Evolutionary conservation across 53 echinoderm and acorn worm species (phyloP).

Genomic region (Henricia sp.): DNA sequence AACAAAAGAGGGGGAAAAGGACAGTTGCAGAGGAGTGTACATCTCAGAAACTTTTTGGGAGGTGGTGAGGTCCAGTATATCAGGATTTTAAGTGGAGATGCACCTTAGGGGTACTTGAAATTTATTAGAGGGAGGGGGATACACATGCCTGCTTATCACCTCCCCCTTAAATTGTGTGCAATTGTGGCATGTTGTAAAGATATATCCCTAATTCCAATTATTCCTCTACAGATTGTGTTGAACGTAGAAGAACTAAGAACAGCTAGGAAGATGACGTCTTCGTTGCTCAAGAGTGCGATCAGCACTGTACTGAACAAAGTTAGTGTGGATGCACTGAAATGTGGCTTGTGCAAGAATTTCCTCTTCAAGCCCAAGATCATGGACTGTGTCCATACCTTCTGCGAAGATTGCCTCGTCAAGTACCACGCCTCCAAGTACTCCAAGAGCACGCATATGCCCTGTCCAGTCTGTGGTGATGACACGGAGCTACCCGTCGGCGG

Average conservation of each 20-base stretch:
- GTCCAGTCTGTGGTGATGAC: slow-evolving; percentile 50
- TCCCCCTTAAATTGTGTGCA: too few relatives aligned
- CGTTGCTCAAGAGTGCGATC: slow-evolving; percentile 45
- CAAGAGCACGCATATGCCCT: slow-evolving; percentile 47
- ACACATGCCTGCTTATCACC: too few relatives aligned
- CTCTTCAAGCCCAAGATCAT: slow-evolving; percentile 61
- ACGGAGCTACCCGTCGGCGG: slow-evolving; percentile 50
- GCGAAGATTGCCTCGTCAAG: slow-evolving; percentile 52
- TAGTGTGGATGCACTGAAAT: slow-evolving; percentile 53
- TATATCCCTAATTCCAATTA: background rate
- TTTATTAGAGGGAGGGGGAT: too few relatives aligned
- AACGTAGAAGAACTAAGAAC: background rate
- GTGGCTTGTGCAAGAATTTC: slow-evolving; percentile 55
- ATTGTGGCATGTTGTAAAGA: background rate
- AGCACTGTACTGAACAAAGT: slow-evolving; percentile 62
- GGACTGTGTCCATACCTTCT: slow-evolving; percentile 61
- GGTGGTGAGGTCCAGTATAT: too few relatives aligned
- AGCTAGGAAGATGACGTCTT: slow-evolving; percentile 38
- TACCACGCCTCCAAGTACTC: slow-evolving; percentile 55
- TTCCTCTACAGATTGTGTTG: background rate
- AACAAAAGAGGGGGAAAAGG: too few relatives aligned
- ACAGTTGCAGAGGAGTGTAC: too few relatives aligned
- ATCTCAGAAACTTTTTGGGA: too few relatives aligned
- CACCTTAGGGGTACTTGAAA: too few relatives aligned
- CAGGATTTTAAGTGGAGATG: too few relatives aligned